Percentiles rank a stretch among this genome's conserved stretches.
These are phyloP conservation scores for Chascanopsetta lugubris DNA, from an alignment of 2,113 vertebrate species.

Conservation along the genomic window DNA sequence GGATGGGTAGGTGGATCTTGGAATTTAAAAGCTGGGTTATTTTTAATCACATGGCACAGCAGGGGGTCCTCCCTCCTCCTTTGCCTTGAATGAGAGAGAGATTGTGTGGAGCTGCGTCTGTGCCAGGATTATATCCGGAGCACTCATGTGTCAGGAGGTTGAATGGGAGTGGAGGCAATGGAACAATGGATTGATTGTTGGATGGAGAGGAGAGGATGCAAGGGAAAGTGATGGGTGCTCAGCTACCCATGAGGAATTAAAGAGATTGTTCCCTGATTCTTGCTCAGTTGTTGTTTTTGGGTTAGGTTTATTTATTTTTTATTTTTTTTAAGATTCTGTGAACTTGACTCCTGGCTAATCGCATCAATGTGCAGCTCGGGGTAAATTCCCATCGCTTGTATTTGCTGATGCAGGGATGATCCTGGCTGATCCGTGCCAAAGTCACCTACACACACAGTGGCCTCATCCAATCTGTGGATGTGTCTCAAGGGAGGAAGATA, in stretches of 20 bases:
- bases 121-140: constrained; percentile 3
- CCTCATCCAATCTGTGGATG: constrained; percentile 11
- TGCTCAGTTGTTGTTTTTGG: too few relatives aligned
- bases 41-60: constrained; percentile 6
- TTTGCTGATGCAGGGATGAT: constrained; percentile 32
- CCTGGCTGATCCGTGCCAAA: constrained; percentile 24
- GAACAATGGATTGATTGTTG: constrained; percentile 6
- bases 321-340: constrained; percentile 20
- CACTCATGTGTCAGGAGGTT: constrained; percentile 14
- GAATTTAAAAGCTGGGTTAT: constrained; percentile 4
- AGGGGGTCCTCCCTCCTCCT: constrained; percentile 4
- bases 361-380: constrained; percentile 42
- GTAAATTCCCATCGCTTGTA: neutral
- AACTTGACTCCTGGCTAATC: constrained; percentile 45
- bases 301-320: too few relatives aligned
- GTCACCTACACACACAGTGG: constrained; percentile 14
- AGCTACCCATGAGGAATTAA: neutral
- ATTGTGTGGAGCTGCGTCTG: constrained; percentile 6
- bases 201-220: neutral
- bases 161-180: neutral
- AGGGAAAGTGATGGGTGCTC: neutral
- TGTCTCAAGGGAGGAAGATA: neutral
- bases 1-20: too few relatives aligned
- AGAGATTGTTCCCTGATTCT: too few relatives aligned
- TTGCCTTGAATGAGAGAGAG: constrained; percentile 26